Percentiles rank a stretch among this genome's conserved stretches.
Evolutionary conservation across 2,888 invertebrate species (phyloP).

Genomic region (Formica aserva): DNA sequence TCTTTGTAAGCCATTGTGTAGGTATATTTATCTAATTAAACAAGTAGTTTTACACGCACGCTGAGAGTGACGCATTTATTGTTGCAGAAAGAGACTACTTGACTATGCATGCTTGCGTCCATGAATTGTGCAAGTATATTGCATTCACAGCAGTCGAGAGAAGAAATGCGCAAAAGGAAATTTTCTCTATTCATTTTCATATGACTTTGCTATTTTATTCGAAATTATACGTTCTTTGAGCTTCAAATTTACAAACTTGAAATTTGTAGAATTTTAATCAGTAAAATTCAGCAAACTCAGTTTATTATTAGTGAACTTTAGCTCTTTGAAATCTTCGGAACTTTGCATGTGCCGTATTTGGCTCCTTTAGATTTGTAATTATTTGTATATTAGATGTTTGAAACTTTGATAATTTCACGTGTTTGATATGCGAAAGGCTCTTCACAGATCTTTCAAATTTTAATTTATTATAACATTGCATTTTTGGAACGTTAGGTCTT

Average conservation of each 20-base stretch:
- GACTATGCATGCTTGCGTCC: not conserved
- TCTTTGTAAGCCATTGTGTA: not conserved
- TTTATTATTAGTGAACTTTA: not conserved
- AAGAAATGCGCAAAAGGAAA: not conserved
- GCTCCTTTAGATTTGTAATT: not conserved
- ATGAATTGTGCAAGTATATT: not conserved
- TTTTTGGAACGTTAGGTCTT: not conserved
- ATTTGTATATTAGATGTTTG: not conserved
- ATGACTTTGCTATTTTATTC: not conserved
- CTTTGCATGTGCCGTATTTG: not conserved
- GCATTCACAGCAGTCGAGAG: not conserved
- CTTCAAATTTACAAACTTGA: not conserved
- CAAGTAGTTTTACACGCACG: slow-evolving; percentile 23
- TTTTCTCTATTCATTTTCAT: not conserved
- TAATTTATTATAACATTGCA: not conserved
- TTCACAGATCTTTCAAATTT: not conserved
- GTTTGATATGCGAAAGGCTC: not conserved
- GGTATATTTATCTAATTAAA: not conserved
- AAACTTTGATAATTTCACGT: not conserved
- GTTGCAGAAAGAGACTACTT: slow-evolving; percentile 20
- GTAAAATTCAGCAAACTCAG: not conserved
- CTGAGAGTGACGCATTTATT: not conserved
- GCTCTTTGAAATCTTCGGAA: not conserved
- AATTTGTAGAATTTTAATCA: not conserved
- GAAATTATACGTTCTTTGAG: not conserved